Percentiles rank a stretch among this genome's conserved stretches.
Evolutionary conservation across 2,113 vertebrate species (phyloP).

Genomic region (Rutilus rutilus): DNA sequence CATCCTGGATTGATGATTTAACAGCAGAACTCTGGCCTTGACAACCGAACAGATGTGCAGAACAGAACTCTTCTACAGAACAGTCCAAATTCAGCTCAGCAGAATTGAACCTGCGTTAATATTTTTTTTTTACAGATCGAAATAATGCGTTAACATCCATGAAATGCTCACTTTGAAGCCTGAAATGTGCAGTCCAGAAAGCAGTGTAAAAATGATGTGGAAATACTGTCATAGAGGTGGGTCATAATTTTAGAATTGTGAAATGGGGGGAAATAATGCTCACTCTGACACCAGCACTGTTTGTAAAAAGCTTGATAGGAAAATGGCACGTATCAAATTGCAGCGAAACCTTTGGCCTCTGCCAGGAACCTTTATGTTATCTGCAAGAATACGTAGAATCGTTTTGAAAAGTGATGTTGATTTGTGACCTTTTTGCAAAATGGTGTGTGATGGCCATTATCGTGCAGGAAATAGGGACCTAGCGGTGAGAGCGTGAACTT

Average conservation of each 20-base stretch:
- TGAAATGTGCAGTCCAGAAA: neutral
- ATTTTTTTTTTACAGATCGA: neutral
- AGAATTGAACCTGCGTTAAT: neutral
- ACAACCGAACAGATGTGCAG: constrained; percentile 15
- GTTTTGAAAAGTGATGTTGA: constrained; percentile 22
- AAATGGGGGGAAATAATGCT: neutral
- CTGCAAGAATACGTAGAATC: neutral
- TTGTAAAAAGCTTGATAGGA: constrained; percentile 1
- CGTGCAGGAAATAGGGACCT: neutral
- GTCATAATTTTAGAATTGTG: neutral
- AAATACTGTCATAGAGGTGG: neutral
- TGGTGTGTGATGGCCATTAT: constrained; percentile 30
- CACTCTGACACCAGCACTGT: neutral
- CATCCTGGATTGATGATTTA: constrained; percentile 36
- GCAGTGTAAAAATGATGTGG: neutral
- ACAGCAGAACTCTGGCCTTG: constrained; percentile 47
- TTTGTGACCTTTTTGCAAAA: constrained; percentile 10
- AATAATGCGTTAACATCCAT: neutral
- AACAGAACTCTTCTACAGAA: neutral
- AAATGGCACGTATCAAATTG: constrained; percentile 14
- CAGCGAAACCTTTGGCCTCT: constrained; percentile 7
- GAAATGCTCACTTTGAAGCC: neutral
- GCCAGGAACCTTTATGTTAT: neutral
- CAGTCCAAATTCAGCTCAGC: neutral
- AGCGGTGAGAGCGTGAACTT: neutral